Evolutionary conservation across 2,797 vertebrate species (phyloP).

Genomic region (Chrysolophus pictus): DNA sequence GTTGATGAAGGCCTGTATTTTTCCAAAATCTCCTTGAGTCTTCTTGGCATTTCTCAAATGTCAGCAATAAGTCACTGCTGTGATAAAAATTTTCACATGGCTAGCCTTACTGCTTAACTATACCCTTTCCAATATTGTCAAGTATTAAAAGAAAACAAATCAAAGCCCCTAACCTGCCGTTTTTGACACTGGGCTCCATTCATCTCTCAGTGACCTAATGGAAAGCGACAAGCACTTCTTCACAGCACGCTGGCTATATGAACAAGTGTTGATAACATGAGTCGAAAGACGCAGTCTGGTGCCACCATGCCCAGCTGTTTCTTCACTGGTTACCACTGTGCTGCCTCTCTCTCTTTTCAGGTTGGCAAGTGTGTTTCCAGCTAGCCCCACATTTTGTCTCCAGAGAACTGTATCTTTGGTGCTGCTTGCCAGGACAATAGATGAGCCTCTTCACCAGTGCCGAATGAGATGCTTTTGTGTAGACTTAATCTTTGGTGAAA

Average conservation of each 20-base stretch:
- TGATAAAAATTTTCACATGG: conserved; percentile 23
- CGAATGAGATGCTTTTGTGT: conserved; percentile 62
- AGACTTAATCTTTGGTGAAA: conserved; percentile 68
- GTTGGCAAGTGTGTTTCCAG: conserved; percentile 64
- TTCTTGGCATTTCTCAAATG: conserved; percentile 25
- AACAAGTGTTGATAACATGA: conserved; percentile 69
- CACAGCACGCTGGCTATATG: conserved; percentile 28
- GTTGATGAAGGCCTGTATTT: background rate
- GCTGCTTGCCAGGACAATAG: conserved; percentile 71
- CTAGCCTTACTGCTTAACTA: background rate
- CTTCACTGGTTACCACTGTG: conserved; percentile 69
- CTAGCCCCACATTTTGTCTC: conserved; percentile 63
- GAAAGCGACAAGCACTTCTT: conserved; percentile 66
- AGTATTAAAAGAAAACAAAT: conserved; percentile 37
- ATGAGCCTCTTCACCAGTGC: conserved; percentile 48
- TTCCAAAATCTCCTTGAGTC: background rate
- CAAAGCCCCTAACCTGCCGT: conserved; percentile 1
- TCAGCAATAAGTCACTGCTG: conserved; percentile 33
- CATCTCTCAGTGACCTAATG: conserved; percentile 71
- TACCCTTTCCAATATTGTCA: conserved; percentile 39
- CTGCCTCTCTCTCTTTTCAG: conserved; percentile 49
- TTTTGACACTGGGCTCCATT: conserved; percentile 59
- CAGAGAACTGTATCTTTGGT: conserved; percentile 64
- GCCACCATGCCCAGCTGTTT: conserved; percentile 75
- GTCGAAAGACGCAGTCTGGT: conserved; percentile 78